Evolutionary conservation across 2,888 invertebrate genomes (phyloP), one percentile per base, ranked within the genome.

Genomic region (Limulus polyphemus): DNA sequence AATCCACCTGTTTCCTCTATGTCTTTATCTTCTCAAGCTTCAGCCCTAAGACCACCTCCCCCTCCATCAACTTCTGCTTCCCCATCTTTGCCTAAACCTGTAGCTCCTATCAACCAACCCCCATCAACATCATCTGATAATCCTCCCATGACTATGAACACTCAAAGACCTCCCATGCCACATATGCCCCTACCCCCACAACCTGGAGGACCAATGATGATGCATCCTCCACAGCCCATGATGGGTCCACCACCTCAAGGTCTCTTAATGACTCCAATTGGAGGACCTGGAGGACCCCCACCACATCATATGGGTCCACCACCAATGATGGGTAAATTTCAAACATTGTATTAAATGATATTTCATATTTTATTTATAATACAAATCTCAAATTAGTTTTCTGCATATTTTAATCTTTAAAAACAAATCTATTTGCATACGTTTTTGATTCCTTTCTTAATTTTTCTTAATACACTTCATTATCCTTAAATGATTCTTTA

Each of bases 291-390:
- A 51, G 32, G 32, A 7, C 61, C 59, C 58, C 13, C 32, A 32
- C 62, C 61, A 47, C 64, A 62, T 11, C 62, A 63, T 57, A 61
- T 81, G 73, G 74, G 81, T 60, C 81, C 81, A 49, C 82, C 82
- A 17, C 82, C 82, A 13, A 73, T 83, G 13, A 81, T 82, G 81
- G 80, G 81, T 81, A 73, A 75, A 76, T 73, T 55, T 47, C 48
- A 12, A 1, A 7, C 0, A 32, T 32, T 32, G 32, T 32, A 5
- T 32, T 32, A 32, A 32, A 32, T 0, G 32, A 32, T 32, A 7
- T 32, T 32, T 32, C 32, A 32, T 32, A 32, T 32, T 32, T 32
- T 32, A 32, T 32, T 32, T 32, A 7, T 32, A 32, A 5, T 32
- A 32, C 32, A 32, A 32, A 32, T 32, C 32, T 32, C 3, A 32